Evolutionary conservation across 2,888 invertebrate species (phyloP).

Genomic region (Callimorpha dominula): DNA sequence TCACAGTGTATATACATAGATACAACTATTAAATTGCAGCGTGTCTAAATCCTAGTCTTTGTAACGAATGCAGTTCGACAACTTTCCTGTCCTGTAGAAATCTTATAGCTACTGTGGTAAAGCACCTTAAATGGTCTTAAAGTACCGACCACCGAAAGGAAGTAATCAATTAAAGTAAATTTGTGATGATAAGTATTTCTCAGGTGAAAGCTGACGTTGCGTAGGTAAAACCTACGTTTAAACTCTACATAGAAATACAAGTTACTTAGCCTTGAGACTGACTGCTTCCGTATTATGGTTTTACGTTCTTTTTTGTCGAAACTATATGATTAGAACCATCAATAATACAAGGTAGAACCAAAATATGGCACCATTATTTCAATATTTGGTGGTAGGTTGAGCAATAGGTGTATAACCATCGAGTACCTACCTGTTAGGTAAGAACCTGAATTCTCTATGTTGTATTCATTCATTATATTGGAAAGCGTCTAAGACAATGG

Average conservation of each 20-base stretch:
- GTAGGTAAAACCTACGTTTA: conserved; percentile 10
- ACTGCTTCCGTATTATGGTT: conserved; percentile 13
- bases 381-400: conserved; percentile 2
- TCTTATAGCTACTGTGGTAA: background rate
- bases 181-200: background rate
- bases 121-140: background rate
- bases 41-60: conserved; percentile 48
- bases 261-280: conserved; percentile 6
- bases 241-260: background rate
- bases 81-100: conserved; percentile 51
- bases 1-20: conserved; percentile 18
- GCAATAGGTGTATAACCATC: background rate
- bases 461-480: conserved; percentile 15
- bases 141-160: background rate
- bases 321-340: conserved; percentile 1
- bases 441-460: background rate
- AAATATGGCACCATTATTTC: background rate
- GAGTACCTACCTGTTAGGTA: background rate
- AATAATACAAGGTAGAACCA: background rate
- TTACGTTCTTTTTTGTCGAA: conserved; percentile 7
- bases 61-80: conserved; percentile 53
- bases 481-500: conserved; percentile 15
- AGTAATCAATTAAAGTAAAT: conserved; percentile 1
- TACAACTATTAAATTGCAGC: conserved; percentile 42
- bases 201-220: background rate